phyloP scores from a whole-genome alignment of 2,113 vertebrate genomes.

The Semnornis frantzii region DNA sequence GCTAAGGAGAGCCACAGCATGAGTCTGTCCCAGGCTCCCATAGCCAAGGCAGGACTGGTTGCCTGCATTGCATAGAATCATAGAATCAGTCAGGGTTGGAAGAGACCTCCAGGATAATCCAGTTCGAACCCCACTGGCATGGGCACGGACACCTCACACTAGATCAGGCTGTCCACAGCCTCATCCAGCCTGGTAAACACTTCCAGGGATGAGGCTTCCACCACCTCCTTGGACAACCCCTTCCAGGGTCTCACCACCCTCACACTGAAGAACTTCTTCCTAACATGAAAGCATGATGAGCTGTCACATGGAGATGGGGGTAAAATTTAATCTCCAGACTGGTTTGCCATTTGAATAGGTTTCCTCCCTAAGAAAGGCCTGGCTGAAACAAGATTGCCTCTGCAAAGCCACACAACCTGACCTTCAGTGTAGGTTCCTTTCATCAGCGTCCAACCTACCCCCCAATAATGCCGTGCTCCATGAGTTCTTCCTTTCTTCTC shows the following conservation, averaged over 20 bases:
- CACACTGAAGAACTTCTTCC: no score
- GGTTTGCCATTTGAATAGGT: not conserved
- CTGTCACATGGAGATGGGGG: not conserved
- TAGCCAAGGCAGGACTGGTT: not conserved
- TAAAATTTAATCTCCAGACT: not conserved
- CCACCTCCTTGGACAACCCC: no score
- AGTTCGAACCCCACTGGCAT: no score
- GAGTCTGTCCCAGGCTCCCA: not conserved
- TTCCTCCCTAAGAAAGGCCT: not conserved
- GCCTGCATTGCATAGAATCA: not conserved
- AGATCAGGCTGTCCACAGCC: no score
- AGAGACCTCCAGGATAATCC: no score
- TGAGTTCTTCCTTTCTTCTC: not conserved
- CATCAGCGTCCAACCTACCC: not conserved
- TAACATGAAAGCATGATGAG: no score
- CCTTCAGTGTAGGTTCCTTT: not conserved
- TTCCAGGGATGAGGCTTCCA: no score
- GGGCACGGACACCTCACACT: no score
- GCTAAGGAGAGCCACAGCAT: accelerated
- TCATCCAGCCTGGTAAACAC: no score
- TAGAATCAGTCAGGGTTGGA: no score
- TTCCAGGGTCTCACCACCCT: no score
- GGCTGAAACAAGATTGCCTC: not conserved
- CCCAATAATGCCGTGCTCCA: not conserved
- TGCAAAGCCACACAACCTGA: not conserved